These are phyloP conservation scores for Gallinago jamesoni DNA, from an alignment of 2,113 vertebrate genomes.

Conservation along the genomic window DNA sequence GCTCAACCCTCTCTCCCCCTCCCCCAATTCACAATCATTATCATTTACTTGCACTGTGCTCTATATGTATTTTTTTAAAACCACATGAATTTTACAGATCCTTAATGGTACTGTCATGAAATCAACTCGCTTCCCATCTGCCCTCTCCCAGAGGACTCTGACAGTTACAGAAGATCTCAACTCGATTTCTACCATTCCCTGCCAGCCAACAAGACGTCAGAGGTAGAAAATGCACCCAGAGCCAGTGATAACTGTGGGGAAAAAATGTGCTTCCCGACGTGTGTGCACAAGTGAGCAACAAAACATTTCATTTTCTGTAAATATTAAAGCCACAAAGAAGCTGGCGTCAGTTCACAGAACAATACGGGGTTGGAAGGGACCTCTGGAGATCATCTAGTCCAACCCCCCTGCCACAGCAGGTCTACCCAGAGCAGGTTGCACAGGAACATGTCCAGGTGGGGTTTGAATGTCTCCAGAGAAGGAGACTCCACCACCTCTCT, in stretches of 20 bases:
- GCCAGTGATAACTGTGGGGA: fast-evolving
- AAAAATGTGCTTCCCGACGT: not conserved
- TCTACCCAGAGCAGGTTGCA: too few relatives aligned
- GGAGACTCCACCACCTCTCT: too few relatives aligned
- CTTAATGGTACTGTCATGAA: not conserved
- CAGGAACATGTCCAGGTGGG: too few relatives aligned
- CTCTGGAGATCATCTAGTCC: too few relatives aligned
- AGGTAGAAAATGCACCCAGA: not conserved
- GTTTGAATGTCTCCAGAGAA: too few relatives aligned
- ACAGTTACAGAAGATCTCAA: not conserved
- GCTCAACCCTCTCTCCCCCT: not conserved
- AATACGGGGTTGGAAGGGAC: too few relatives aligned
- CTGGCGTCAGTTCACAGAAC: not conserved
- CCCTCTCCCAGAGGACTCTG: not conserved
- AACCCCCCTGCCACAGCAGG: too few relatives aligned
- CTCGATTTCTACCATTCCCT: not conserved
- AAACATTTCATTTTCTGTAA: fast-evolving
- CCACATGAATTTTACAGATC: not conserved
- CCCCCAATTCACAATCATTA: not conserved
- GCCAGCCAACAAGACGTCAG: not conserved
- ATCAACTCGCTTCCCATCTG: not conserved
- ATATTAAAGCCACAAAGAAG: not conserved
- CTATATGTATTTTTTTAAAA: not conserved
- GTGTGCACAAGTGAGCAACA: not conserved
- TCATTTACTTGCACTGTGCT: not conserved